These are phyloP conservation scores for Sanderia malayensis DNA, from an alignment of 30 jellyfish, hydroid and myxozoan genomes.

Conservation along the genomic window DNA sequence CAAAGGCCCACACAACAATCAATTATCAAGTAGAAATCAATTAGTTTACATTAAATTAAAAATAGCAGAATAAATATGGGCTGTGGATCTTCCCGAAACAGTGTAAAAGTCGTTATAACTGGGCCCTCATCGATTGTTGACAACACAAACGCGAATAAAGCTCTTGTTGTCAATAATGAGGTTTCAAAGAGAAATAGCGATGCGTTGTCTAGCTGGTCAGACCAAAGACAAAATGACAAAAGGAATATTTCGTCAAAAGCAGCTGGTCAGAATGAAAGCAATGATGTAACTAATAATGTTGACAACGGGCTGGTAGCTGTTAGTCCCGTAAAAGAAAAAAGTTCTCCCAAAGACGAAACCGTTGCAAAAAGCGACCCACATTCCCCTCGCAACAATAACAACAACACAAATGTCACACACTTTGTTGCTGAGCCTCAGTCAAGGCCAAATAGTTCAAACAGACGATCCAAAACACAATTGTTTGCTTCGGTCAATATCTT, in stretches of 20 bases:
- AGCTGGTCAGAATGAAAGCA: neutral
- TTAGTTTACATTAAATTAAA: too few species aligned
- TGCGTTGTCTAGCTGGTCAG: neutral
- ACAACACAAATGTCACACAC: neutral
- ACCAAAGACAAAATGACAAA: neutral
- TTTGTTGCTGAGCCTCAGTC: neutral
- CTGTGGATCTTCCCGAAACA: neutral
- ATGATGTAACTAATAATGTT: neutral
- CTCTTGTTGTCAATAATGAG: neutral
- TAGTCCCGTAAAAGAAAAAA: neutral
- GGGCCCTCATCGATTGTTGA: neutral
- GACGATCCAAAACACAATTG: neutral
- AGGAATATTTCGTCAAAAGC: neutral
- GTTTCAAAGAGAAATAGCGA: neutral
- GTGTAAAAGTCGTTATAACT: neutral
- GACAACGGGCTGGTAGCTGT: neutral
- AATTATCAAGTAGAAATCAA: too few species aligned
- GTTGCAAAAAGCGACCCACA: neutral
- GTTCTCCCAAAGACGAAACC: neutral
- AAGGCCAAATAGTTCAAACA: neutral
- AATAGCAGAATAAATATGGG: neutral
- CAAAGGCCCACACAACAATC: too few species aligned
- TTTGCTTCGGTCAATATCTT: neutral
- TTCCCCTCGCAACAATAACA: neutral
- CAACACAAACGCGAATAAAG: neutral